phyloP scores from a whole-genome alignment of 2,797 vertebrate genomes.

The Trachurus trachurus region DNA sequence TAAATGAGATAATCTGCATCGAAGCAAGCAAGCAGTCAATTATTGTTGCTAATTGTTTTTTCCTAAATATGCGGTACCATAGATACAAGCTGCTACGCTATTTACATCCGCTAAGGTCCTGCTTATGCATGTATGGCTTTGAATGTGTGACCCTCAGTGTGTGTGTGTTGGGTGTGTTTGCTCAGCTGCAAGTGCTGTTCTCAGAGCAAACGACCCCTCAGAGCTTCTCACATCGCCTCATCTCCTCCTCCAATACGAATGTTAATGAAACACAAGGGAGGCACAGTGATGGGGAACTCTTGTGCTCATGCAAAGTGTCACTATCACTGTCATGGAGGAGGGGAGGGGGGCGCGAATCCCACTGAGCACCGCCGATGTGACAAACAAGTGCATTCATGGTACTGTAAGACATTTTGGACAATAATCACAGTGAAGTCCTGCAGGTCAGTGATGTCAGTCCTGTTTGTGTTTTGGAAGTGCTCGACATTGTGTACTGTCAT shows the following conservation, averaged over 20 bases:
- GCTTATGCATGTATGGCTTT: slow-evolving; percentile 37
- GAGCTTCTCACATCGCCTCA: slow-evolving; percentile 32
- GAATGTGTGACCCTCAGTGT: slow-evolving; percentile 23
- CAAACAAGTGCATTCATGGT: neutral
- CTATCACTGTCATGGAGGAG: neutral
- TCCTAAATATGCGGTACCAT: slow-evolving; percentile 10
- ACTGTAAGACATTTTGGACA: neutral
- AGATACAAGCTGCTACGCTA: slow-evolving; percentile 20
- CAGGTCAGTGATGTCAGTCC: slow-evolving; percentile 12
- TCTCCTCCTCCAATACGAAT: slow-evolving; percentile 55
- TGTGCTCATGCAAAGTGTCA: slow-evolving; percentile 1
- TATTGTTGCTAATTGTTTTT: neutral
- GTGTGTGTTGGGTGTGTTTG: slow-evolving; percentile 61
- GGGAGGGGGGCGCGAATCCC: slow-evolving; percentile 1
- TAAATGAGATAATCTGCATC: neutral
- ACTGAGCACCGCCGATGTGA: neutral
- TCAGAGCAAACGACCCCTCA: slow-evolving; percentile 54
- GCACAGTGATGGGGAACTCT: slow-evolving; percentile 22
- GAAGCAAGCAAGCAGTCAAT: neutral
- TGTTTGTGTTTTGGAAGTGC: slow-evolving; percentile 23
- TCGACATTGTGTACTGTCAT: slow-evolving; percentile 27
- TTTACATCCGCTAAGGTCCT: slow-evolving; percentile 44
- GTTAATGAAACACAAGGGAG: slow-evolving; percentile 46
- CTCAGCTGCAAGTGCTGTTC: slow-evolving; percentile 70
- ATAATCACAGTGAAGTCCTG: neutral